A percentile compares a stretch with the other conserved stretches of the same genome.
phyloP scores from a whole-genome alignment of 1,140 invertebrate genomes.

The Zaprionus kolodkinae region DNA sequence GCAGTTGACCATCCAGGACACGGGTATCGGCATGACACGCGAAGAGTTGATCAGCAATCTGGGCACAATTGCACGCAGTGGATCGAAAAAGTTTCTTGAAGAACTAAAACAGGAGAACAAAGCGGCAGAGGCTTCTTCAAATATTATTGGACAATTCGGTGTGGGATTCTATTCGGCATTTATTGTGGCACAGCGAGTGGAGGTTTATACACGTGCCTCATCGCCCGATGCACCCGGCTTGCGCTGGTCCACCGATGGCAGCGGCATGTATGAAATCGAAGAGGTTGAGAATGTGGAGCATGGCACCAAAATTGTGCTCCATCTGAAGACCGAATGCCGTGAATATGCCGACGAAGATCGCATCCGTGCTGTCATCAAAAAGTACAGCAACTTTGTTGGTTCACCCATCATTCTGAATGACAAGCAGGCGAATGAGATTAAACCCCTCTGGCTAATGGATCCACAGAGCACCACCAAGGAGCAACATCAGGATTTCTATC shows the following conservation, averaged over 20 bases:
- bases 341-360: conserved; percentile 95
- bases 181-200: conserved; percentile 97
- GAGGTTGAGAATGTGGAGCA: conserved; percentile 92
- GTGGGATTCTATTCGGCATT: conserved; percentile 99
- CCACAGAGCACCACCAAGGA: conserved; percentile 93
- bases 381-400: conserved; percentile 98
- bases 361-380: conserved; percentile 95
- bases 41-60: conserved; percentile 96
- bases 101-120: conserved; percentile 90
- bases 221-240: conserved; percentile 88
- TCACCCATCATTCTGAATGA: conserved; percentile 96
- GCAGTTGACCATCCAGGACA: conserved; percentile 95
- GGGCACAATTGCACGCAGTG: conserved; percentile 97
- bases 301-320: conserved; percentile 97
- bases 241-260: conserved; percentile 96
- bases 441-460: conserved; percentile 97
- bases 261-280: conserved; percentile 95
- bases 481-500: conserved; percentile 96
- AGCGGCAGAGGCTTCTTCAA: conserved; percentile 87
- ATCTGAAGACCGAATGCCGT: conserved; percentile 93
- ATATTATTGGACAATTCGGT: conserved; percentile 99
- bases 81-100: conserved; percentile 96
- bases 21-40: conserved; percentile 96
- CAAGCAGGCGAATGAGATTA: conserved; percentile 92
- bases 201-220: conserved; percentile 92